Evolutionary conservation across 2,797 vertebrate genomes (phyloP).

Genomic region (Darevskia nairensis): DNA sequence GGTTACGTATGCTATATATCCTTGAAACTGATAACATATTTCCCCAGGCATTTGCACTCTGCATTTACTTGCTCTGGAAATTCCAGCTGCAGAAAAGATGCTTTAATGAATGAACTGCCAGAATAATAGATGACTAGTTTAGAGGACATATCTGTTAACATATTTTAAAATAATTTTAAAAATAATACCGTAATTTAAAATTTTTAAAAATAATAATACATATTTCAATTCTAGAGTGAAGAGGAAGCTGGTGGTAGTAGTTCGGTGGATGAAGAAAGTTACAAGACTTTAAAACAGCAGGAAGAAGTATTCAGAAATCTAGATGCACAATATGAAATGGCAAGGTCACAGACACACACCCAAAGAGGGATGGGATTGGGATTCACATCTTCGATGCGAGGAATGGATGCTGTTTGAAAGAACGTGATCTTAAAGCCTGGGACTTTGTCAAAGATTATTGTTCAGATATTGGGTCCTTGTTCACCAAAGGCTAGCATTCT

Average conservation of each 20-base stretch:
- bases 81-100: too few species aligned
- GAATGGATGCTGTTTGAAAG: constrained; percentile 92
- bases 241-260: constrained; percentile 90
- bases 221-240: constrained; percentile 82
- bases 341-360: constrained; percentile 97
- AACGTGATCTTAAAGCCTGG: constrained; percentile 66
- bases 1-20: neutral
- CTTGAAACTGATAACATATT: too few species aligned
- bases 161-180: too few species aligned
- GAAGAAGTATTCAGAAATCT: constrained; percentile 98
- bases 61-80: neutral
- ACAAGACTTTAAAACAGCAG: constrained; percentile 96
- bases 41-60: neutral
- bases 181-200: too few species aligned
- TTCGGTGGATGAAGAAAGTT: constrained; percentile 88
- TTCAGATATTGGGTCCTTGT: constrained; percentile 82
- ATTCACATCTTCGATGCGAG: constrained; percentile 92
- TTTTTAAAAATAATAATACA: neutral
- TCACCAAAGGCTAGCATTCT: constrained; percentile 86
- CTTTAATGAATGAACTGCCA: neutral
- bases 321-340: constrained; percentile 98
- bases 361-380: constrained; percentile 97
- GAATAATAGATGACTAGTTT: neutral
- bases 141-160: neutral
- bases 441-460: constrained; percentile 78